Percentiles rank a stretch among this genome's conserved stretches.
phyloP scores from a whole-genome alignment of 2,888 invertebrate genomes.

The Elysia crispata region DNA sequence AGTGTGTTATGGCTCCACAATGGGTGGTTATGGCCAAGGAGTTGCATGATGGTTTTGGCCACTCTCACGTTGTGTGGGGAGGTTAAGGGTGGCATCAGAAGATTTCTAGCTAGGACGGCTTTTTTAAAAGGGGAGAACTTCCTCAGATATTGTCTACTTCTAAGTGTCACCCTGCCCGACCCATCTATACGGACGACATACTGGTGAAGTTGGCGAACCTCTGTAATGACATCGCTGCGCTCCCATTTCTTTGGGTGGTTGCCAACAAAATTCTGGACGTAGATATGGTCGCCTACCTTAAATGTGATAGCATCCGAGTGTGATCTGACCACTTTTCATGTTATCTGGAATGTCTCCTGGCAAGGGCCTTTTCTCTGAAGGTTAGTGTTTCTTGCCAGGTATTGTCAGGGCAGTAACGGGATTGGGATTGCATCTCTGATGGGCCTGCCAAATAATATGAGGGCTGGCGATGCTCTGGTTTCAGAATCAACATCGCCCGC shows the following conservation, averaged over 20 bases:
- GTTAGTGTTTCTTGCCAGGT: constrained; percentile 53
- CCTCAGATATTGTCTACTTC: constrained; percentile 23
- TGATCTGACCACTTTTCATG: constrained; percentile 55
- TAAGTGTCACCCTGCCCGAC: constrained; percentile 45
- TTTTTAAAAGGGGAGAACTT: background rate
- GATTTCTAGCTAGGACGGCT: constrained; percentile 5
- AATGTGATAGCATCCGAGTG: constrained; percentile 52
- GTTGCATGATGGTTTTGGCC: no score
- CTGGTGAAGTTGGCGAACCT: constrained; percentile 47
- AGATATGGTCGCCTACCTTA: constrained; percentile 23
- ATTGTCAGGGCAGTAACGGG: constrained; percentile 42
- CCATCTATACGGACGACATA: constrained; percentile 15
- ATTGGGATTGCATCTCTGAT: no score
- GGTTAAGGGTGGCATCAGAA: no score
- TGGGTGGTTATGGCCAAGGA: no score
- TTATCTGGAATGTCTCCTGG: constrained; percentile 54
- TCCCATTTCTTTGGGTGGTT: constrained; percentile 60
- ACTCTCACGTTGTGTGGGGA: no score
- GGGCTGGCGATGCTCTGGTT: constrained; percentile 50
- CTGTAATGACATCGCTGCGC: constrained; percentile 57
- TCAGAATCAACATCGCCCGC: constrained; percentile 54
- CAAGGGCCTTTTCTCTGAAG: constrained; percentile 55
- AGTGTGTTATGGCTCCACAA: no score
- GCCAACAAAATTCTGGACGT: constrained; percentile 55
- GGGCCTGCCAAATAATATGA: background rate